Evolutionary conservation across 2,797 vertebrate species (phyloP).

Genomic region (Garrulus glandarius): DNA sequence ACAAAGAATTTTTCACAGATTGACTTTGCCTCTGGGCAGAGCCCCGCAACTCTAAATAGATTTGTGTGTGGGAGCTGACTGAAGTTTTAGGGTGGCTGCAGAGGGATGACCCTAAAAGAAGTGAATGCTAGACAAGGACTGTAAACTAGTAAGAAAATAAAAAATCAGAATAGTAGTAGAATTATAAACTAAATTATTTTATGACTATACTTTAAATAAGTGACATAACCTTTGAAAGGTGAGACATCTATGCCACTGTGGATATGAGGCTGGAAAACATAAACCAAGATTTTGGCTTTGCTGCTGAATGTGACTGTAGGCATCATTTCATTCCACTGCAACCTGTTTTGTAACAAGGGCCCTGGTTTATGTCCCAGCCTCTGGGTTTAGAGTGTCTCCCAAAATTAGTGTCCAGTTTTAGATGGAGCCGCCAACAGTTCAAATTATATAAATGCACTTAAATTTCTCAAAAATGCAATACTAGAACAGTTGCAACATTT

Average conservation of each 20-base stretch:
- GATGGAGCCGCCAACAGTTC: not conserved
- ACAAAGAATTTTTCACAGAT: not conserved
- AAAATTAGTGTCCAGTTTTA: not conserved
- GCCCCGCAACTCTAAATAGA: not conserved
- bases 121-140: not conserved
- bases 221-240: not conserved
- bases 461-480: not conserved
- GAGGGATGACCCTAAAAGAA: not conserved
- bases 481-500: not conserved
- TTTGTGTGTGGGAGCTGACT: not conserved
- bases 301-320: not conserved
- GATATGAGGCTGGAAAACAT: not conserved
- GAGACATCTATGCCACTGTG: not conserved
- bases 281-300: not conserved
- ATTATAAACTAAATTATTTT: not conserved
- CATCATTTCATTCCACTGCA: not conserved
- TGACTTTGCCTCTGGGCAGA: not conserved
- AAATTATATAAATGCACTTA: not conserved
- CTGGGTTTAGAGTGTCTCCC: not conserved
- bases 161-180: not conserved
- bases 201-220: not conserved
- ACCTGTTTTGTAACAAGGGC: not conserved
- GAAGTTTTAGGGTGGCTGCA: not conserved
- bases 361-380: not conserved
- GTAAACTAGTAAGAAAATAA: not conserved